Evolutionary conservation across 2,888 invertebrate genomes (phyloP), one percentile per base, ranked within the genome.

Genomic region (Noctua pronuba): DNA sequence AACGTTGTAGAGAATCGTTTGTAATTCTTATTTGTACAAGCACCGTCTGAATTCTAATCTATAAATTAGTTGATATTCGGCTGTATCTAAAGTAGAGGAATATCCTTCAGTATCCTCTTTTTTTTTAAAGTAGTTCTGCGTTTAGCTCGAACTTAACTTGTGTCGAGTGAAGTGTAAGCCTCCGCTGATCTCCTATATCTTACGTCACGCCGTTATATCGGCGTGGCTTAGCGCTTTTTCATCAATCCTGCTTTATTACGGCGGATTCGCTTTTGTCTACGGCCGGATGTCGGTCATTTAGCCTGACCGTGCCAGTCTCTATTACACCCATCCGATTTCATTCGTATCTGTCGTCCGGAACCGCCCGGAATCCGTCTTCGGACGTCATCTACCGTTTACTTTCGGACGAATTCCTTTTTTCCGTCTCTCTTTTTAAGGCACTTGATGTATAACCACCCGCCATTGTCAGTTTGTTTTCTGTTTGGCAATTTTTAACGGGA

Each of bases 161-260:
- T 49, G 44, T 24, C 31, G 41, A 73, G 28, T 74, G 64, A 38
- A 49, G 77, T 62, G 58, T 68, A 13, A 52, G 52, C 46, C 38
- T 35, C 82, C 91, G 90, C 92, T 81, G 46, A 60, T 68, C 82
- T 86, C 89, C 87, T 82, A 58, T 89, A 67, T 73, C 91, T 91
- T 88, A 82, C 74, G 75, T 82, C 87, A 68, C 73, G 64, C 79
- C 86, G 90, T 91, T 96, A 97, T 97, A 97, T 96, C 97, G 97
- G 97, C 96, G 95, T 94, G 96, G 96, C 97, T 97, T 97, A 97
- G 97, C 97, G 96, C 96, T 96, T 97, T 97, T 97, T 97, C 97
- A 97, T 97, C 97, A 97, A 97, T 97, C 97, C 97, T 96, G 95
- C 95, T 97, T 97, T 97, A 97, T 97, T 97, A 96, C 96, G 92